Evolutionary conservation across 2,797 vertebrate genomes (phyloP).

Genomic region (Scarus forsteni): DNA sequence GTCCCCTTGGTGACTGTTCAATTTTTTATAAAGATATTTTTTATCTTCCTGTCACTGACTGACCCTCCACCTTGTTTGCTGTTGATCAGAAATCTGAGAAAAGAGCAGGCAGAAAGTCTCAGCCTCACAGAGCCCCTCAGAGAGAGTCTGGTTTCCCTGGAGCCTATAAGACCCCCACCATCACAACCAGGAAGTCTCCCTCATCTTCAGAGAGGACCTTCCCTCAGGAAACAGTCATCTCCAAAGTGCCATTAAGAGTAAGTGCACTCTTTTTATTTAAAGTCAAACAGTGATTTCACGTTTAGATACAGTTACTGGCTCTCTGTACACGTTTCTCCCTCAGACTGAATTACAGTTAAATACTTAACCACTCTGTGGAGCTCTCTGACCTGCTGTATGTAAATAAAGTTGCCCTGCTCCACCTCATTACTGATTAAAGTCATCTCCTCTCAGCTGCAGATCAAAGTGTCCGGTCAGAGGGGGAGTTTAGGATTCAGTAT

Average conservation of each 20-base stretch:
- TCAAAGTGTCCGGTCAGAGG: constrained; percentile 88
- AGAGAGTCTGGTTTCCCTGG: constrained; percentile 50
- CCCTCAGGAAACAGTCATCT: constrained; percentile 63
- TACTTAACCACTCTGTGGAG: not conserved
- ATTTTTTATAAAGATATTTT: too few species aligned
- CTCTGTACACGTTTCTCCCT: not conserved
- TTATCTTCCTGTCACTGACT: constrained; percentile 65
- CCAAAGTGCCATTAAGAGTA: constrained; percentile 84
- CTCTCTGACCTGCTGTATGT: too few species aligned
- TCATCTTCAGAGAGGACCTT: constrained; percentile 30
- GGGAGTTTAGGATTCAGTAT: constrained; percentile 90
- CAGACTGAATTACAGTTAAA: not conserved
- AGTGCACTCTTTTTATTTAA: constrained; percentile 24
- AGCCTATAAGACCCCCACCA: constrained; percentile 52
- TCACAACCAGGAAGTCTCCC: constrained; percentile 31
- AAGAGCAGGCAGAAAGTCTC: constrained; percentile 70
- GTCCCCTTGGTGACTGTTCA: too few species aligned
- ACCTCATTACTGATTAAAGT: constrained; percentile 21
- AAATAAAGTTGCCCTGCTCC: too few species aligned
- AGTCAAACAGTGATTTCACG: constrained; percentile 17
- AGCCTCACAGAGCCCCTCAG: constrained; percentile 51
- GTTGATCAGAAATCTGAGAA: constrained; percentile 58
- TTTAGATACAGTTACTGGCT: not conserved
- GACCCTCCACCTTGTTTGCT: constrained; percentile 27
- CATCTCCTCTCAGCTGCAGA: constrained; percentile 85